These are phyloP conservation scores for Trissolcus brochymenae DNA, from an alignment of 2,888 invertebrate genomes.

Conservation along the genomic window DNA sequence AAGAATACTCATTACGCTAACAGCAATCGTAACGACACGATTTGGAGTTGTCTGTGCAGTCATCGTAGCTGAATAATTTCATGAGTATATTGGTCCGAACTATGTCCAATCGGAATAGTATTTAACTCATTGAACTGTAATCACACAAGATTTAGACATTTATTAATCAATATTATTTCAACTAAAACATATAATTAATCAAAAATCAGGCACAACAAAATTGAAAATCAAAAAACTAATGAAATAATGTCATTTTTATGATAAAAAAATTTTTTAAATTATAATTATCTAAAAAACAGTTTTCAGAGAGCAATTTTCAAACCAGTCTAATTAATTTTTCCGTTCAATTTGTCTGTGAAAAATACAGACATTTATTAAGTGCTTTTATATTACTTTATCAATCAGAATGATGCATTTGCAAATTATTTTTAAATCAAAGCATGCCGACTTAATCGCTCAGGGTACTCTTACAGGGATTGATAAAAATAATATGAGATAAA, in stretches of 20 bases:
- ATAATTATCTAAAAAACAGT: too few relatives aligned
- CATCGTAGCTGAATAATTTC: slow-evolving; percentile 54
- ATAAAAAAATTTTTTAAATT: not conserved
- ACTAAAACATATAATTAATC: not conserved
- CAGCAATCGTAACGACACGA: slow-evolving; percentile 49
- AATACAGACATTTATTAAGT: slow-evolving; percentile 16
- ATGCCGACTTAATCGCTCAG: too few relatives aligned
- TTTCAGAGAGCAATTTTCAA: slow-evolving; percentile 8
- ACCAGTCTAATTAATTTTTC: not conserved
- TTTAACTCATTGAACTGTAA: slow-evolving; percentile 45
- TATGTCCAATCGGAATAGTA: slow-evolving; percentile 33
- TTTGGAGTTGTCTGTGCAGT: slow-evolving; percentile 48
- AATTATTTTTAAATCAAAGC: slow-evolving; percentile 20
- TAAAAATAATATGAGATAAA: not conserved
- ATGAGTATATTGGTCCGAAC: slow-evolving; percentile 49
- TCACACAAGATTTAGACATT: slow-evolving; percentile 30
- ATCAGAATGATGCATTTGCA: not conserved
- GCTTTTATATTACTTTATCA: slow-evolving; percentile 18
- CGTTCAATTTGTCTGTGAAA: slow-evolving; percentile 18
- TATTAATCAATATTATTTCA: not conserved
- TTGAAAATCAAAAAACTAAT: not conserved
- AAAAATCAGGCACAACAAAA: too few relatives aligned
- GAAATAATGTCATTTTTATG: not conserved
- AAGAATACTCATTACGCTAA: slow-evolving; percentile 52
- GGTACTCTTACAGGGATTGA: too few relatives aligned